Evolutionary conservation across 2,113 vertebrate genomes (phyloP).

Genomic region (Brienomyrus longianalis): DNA sequence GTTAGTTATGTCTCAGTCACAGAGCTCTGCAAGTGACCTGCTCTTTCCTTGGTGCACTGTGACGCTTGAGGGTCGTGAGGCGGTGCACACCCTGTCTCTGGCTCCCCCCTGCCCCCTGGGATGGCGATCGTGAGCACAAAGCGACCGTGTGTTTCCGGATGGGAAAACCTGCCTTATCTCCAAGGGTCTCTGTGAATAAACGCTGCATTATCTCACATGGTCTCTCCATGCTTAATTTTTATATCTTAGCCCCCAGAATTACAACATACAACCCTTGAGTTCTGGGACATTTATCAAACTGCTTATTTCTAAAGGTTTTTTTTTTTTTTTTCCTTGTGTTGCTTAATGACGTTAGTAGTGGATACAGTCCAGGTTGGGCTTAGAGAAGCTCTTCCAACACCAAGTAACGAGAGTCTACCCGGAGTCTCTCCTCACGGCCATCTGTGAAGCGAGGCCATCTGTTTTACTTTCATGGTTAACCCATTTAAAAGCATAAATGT

Average conservation of each 20-base stretch:
- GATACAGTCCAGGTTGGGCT: background rate
- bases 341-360: background rate
- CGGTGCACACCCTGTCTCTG: background rate
- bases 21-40: background rate
- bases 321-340: background rate
- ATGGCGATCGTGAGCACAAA: background rate
- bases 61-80: background rate
- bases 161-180: background rate
- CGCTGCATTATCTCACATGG: background rate
- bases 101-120: background rate
- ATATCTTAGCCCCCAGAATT: background rate
- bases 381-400: background rate
- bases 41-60: background rate
- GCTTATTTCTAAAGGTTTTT: background rate
- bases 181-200: background rate
- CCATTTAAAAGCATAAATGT: conserved; percentile 5
- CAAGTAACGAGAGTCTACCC: background rate
- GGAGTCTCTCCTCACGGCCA: background rate
- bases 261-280: background rate
- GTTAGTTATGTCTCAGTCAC: background rate
- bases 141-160: background rate
- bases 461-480: background rate
- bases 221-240: background rate
- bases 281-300: background rate
- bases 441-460: background rate